Conservation (phyloP, 1,140 invertebrate genomes). For the Zaprionus africanus region DNA sequence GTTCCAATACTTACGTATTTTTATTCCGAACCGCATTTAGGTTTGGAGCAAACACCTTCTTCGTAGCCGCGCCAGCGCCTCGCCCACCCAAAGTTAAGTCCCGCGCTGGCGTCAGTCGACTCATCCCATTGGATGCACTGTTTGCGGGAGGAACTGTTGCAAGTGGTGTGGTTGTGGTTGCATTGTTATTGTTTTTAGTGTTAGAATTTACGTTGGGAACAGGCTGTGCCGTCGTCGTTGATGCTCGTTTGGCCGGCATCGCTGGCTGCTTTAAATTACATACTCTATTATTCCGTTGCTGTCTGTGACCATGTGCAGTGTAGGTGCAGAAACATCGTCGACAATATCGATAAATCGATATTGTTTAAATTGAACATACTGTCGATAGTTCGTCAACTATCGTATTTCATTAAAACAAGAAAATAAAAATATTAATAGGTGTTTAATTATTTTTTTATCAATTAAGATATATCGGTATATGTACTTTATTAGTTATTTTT, state of each 20-base stretch:
- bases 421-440: too few relatives aligned
- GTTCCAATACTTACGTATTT: slow-evolving; percentile 67
- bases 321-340: not conserved
- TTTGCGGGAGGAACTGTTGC: slow-evolving; percentile 23
- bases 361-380: not conserved
- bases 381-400: not conserved
- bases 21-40: slow-evolving; percentile 81
- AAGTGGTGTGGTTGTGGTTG: slow-evolving; percentile 13
- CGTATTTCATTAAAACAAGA: too few relatives aligned
- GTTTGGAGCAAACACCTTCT: slow-evolving; percentile 80
- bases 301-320: slow-evolving; percentile 6
- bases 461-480: too few relatives aligned
- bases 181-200: slow-evolving; percentile 26
- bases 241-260: slow-evolving; percentile 65
- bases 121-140: slow-evolving; percentile 57
- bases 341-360: not conserved
- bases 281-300: not conserved
- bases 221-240: slow-evolving; percentile 32
- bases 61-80: slow-evolving; percentile 46
- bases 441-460: too few relatives aligned
- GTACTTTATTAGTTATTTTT: too few relatives aligned
- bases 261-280: not conserved
- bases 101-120: slow-evolving; percentile 84
- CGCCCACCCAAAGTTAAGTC: slow-evolving; percentile 85
- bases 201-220: slow-evolving; percentile 6